Base-by-base conservation (phyloP, 2,797 vertebrate species). In the Sebastes variabilis region DNA sequence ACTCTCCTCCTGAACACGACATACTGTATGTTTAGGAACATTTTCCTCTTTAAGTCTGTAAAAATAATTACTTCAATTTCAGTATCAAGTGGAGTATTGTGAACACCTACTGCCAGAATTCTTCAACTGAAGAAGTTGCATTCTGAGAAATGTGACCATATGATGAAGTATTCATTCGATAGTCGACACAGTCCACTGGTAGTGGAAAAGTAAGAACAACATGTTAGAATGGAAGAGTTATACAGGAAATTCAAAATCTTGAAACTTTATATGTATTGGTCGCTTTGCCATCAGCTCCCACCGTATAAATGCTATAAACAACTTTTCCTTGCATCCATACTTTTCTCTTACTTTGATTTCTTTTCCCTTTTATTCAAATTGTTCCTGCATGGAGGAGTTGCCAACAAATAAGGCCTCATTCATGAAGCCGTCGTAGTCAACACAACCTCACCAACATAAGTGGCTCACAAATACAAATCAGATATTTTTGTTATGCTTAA, bases 1-100 rank as follows among this genome's bases (percentile, higher is more conserved):
- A 98, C 95, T 82, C 97, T 90, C 87, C 96, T 96, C 94, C 97
- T 98, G 52, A 75, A 58, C n/a, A 80, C 0, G 8, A 66, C 13
- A 61, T n/a, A 8, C 10, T 22, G 7, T 22, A 5, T 36, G n/a
- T 66, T 66, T 20, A 68, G 38, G 6, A 27, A 72, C 52, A 34
- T 27, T 56, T 42, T 27, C 7, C 10, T 54, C 1, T n/a, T 2
- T 14, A 22, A 6, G 3, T 46, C 6, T 9, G 12, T 14, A 3
- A 38, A 18, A 18, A 49, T 16, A 27, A 38, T 38, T 29, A 25
- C 14, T 34, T 70, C 8, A 38, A 2, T 52, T 29, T 22, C 30
- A 12, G 24, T 12, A 5, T 55, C 4, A 14, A 36, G 9, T 10
- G 36, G 13, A 12, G 8, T 22, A 61, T 22, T 18, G 13, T 22